A percentile compares a stretch with the other conserved stretches of the same genome.
phyloP scores from a whole-genome alignment of 1,140 invertebrate genomes.

The Heliconius nattereri region DNA sequence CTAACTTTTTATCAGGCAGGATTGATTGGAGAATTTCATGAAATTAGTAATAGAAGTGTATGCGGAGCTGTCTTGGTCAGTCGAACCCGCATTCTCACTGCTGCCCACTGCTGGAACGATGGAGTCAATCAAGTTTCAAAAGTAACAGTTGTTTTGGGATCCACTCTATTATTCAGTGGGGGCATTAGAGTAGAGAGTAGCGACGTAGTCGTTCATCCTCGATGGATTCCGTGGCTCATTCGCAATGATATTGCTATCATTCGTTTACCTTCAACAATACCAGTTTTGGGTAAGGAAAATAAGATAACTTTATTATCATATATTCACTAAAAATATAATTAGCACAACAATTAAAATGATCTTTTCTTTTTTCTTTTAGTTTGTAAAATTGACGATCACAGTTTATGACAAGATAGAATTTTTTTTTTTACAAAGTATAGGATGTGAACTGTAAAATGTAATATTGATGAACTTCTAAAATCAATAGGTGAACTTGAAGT shows the following conservation, averaged over 20 bases:
- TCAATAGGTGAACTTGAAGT: too few relatives aligned
- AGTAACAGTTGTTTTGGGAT: slow-evolving; percentile 52
- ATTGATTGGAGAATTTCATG: slow-evolving; percentile 45
- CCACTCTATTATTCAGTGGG: slow-evolving; percentile 47
- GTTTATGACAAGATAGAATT: too few relatives aligned
- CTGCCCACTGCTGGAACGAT: slow-evolving; percentile 60
- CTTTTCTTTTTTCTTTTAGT: too few relatives aligned
- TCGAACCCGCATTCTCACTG: slow-evolving; percentile 43
- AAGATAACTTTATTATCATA: slow-evolving; percentile 33
- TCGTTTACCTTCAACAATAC: slow-evolving; percentile 51
- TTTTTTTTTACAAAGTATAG: too few relatives aligned
- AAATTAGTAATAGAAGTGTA: slow-evolving; percentile 36
- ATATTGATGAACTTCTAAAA: too few relatives aligned
- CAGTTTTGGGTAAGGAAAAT: slow-evolving; percentile 50
- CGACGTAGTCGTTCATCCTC: slow-evolving; percentile 44
- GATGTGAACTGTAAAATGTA: too few relatives aligned
- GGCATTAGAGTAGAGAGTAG: slow-evolving; percentile 46
- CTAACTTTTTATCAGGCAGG: slow-evolving; percentile 44
- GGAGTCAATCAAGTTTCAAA: slow-evolving; percentile 47
- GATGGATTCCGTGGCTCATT: slow-evolving; percentile 39
- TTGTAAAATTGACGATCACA: too few relatives aligned
- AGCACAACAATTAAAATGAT: too few relatives aligned
- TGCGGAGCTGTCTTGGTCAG: slow-evolving; percentile 53
- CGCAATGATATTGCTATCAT: slow-evolving; percentile 55
- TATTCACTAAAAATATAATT: slow-evolving; percentile 16